Evolutionary conservation across 2,888 invertebrate species (phyloP).

Genomic region (Sycophila texana): DNA sequence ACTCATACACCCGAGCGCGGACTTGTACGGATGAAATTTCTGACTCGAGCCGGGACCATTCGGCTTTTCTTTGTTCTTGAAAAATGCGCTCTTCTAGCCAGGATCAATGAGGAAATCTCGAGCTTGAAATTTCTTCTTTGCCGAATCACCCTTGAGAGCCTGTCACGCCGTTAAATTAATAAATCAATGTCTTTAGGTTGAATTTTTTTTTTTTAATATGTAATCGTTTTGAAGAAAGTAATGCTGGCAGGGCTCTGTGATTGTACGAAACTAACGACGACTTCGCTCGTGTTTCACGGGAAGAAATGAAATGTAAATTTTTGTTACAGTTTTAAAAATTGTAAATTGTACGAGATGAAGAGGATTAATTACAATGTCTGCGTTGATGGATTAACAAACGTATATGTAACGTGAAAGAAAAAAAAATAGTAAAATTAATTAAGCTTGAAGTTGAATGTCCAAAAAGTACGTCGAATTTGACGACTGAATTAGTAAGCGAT

Average conservation of each 20-base stretch:
- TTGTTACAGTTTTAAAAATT: slow-evolving; percentile 14
- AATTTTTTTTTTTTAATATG: not conserved
- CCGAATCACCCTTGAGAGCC: no score
- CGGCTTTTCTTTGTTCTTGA: slow-evolving; percentile 26
- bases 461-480: slow-evolving; percentile 11
- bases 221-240: no score
- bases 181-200: not conserved
- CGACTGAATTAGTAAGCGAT: slow-evolving; percentile 18
- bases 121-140: no score
- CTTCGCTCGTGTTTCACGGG: no score
- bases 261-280: no score
- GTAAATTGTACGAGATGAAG: slow-evolving; percentile 8
- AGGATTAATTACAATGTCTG: not conserved
- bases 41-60: no score
- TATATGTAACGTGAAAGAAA: slow-evolving; percentile 7
- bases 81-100: not conserved
- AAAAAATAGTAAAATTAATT: slow-evolving; percentile 36
- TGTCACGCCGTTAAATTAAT: no score
- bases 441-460: not conserved
- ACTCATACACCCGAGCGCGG: not conserved
- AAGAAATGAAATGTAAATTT: slow-evolving; percentile 21
- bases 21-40: slow-evolving; percentile 5
- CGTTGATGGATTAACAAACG: not conserved
- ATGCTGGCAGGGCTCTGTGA: no score
- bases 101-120: no score